phyloP scores from a whole-genome alignment of 2,113 vertebrate genomes.

The zebrafish (Danio rerio) region GRCz12tu NC_133178.1:20877501-20878000 shows the following conservation, averaged over 20 bases:
- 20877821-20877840: too few relatives aligned
- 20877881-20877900: too few relatives aligned
- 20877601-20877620: conserved; percentile 8
- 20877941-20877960: too few relatives aligned
- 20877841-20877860: too few relatives aligned
- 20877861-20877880: too few relatives aligned
- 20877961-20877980: too few relatives aligned
- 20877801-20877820: too few relatives aligned
- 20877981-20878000: too few relatives aligned
- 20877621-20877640: conserved; percentile 17
- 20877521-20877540: conserved; percentile 11
- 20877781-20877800: neutral
- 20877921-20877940: too few relatives aligned
- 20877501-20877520: conserved; percentile 38
- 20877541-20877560: conserved; percentile 1
- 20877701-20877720: neutral
- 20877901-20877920: too few relatives aligned
- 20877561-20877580: neutral
- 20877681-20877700: conserved; percentile 24
- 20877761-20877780: neutral
- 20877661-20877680: conserved; percentile 22
- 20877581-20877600: conserved; percentile 20
- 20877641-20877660: conserved; percentile 22
- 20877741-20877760: conserved; percentile 26
- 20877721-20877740: neutral